These are phyloP conservation scores for Ceratothoa steindachneri DNA, from an alignment of 2,888 invertebrate species.

Conservation along the genomic window DNA sequence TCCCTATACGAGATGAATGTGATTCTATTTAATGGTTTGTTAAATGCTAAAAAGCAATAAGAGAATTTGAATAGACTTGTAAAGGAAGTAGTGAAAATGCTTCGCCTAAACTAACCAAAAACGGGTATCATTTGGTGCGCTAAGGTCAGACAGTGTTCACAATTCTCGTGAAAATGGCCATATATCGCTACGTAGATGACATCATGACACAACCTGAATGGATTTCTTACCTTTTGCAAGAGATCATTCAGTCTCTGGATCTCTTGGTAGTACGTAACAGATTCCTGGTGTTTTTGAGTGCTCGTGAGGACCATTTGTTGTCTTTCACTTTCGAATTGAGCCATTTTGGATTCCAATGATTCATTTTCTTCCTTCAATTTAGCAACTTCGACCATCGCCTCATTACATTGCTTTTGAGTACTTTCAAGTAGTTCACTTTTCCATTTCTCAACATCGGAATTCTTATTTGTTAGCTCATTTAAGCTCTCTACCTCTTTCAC, in stretches of 20 bases:
- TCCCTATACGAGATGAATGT: too few relatives aligned
- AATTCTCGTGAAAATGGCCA: too few relatives aligned
- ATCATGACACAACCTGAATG: too few relatives aligned
- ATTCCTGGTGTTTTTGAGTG: slow-evolving; percentile 79
- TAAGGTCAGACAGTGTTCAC: too few relatives aligned
- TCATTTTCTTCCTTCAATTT: slow-evolving; percentile 20
- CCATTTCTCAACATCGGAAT: neutral
- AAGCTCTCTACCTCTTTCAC: neutral
- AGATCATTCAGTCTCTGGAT: slow-evolving; percentile 64
- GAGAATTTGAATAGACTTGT: too few relatives aligned
- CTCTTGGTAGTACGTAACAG: slow-evolving; percentile 76
- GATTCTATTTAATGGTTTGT: too few relatives aligned
- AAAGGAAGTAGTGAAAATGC: too few relatives aligned
- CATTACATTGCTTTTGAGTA: neutral
- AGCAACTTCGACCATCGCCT: neutral
- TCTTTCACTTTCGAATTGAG: slow-evolving; percentile 50
- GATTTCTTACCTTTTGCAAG: neutral
- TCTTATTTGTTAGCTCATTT: neutral
- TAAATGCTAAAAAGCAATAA: too few relatives aligned
- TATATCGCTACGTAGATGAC: too few relatives aligned
- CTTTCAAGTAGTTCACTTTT: neutral
- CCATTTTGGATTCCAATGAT: slow-evolving; percentile 6
- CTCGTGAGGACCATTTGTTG: slow-evolving; percentile 56
- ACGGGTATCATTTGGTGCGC: too few relatives aligned
- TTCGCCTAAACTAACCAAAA: too few relatives aligned